Percentiles rank a stretch among this genome's conserved stretches.
These are phyloP conservation scores for Phocoena phocoena DNA, from an alignment of 2,113 vertebrate genomes.

Conservation along the genomic window DNA sequence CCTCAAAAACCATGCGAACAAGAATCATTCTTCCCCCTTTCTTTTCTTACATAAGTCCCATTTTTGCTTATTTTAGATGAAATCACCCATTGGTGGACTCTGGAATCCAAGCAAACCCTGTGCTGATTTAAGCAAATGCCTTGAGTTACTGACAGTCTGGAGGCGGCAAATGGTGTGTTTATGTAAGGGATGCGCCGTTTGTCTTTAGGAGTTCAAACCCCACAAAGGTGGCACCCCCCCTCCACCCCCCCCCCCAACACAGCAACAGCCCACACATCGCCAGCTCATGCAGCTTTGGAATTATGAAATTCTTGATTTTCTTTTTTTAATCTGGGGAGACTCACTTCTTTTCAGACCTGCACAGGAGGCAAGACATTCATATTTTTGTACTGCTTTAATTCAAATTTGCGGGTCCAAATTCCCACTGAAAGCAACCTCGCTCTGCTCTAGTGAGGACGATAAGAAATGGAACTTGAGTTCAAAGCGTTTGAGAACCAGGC, in stretches of 20 bases:
- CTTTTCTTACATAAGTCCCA: neutral
- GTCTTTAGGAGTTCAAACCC: neutral
- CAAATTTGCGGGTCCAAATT: fast-evolving
- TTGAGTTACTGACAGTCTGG: too few species aligned
- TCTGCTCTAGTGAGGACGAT: neutral
- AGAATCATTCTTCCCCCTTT: too few species aligned
- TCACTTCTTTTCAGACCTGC: neutral
- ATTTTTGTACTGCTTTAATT: neutral
- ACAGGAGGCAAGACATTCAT: fast-evolving
- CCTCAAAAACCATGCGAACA: neutral
- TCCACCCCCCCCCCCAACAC: neutral
- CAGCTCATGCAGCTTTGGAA: neutral
- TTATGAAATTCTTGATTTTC: neutral
- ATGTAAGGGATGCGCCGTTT: fast-evolving
- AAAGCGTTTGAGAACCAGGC: neutral
- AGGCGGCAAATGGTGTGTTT: fast-evolving
- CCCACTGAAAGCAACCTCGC: neutral
- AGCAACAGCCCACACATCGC: fast-evolving
- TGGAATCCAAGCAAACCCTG: neutral
- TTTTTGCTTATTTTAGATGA: neutral
- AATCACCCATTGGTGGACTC: fast-evolving
- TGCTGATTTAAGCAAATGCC: fast-evolving
- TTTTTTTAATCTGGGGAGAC: neutral
- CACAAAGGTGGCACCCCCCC: fast-evolving
- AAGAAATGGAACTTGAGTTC: neutral